These are phyloP conservation scores for Cariama cristata DNA, from an alignment of 2,113 vertebrate species.

Conservation along the genomic window DNA sequence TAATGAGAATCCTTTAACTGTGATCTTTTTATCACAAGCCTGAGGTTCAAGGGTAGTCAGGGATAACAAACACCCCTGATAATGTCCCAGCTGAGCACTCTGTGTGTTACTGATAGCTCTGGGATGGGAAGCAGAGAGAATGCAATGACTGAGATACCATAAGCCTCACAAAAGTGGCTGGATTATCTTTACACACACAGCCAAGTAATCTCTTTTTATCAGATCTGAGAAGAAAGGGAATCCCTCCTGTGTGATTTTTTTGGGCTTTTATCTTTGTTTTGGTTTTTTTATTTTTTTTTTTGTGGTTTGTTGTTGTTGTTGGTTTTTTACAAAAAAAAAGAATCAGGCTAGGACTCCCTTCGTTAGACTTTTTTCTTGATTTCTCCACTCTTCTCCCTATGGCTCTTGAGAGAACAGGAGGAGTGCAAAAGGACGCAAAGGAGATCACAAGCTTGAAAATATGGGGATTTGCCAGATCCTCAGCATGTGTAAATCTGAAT, in stretches of 20 bases:
- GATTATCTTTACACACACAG: not conserved
- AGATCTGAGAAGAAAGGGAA: constrained; percentile 58
- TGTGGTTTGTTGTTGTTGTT: too few species aligned
- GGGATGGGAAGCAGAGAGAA: not conserved
- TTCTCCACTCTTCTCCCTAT: not conserved
- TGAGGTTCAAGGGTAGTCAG: not conserved
- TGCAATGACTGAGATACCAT: not conserved
- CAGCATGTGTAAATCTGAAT: not conserved
- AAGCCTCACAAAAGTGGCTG: not conserved
- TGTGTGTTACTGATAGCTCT: not conserved
- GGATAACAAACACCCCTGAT: not conserved
- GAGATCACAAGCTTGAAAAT: not conserved
- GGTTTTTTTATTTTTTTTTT: too few species aligned
- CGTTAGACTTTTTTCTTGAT: not conserved
- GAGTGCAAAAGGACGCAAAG: not conserved
- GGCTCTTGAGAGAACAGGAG: not conserved
- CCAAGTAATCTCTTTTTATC: constrained; percentile 44
- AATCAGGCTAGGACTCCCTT: not conserved
- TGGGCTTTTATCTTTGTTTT: not conserved
- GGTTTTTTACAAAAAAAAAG: not conserved
- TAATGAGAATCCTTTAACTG: not conserved
- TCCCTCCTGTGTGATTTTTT: not conserved
- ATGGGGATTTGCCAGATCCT: not conserved
- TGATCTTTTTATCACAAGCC: not conserved
- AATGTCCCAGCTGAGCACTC: not conserved